Percentiles rank a stretch among this genome's conserved stretches.
phyloP scores from a whole-genome alignment of 2,888 invertebrate genomes.

The Ochropacha duplaris region DNA sequence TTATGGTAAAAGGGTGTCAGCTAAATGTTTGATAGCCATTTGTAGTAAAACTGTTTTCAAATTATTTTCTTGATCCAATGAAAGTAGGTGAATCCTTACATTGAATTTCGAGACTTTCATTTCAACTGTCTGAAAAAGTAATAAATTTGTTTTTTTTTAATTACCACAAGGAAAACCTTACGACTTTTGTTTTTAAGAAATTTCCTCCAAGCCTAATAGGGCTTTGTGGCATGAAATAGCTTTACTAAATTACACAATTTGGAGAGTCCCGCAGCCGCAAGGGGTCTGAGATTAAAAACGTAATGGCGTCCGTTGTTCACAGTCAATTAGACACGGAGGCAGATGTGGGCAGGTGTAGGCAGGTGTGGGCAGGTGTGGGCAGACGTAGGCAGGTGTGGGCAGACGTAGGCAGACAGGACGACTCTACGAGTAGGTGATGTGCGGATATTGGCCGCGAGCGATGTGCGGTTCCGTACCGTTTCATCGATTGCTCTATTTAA shows the following conservation, averaged over 20 bases:
- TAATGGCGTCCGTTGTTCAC: slow-evolving; percentile 1
- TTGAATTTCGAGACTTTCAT: background rate
- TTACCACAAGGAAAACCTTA: background rate
- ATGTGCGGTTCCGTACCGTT: slow-evolving; percentile 13
- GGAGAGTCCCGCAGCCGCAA: background rate
- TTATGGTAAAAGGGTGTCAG: background rate
- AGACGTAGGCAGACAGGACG: too few relatives aligned
- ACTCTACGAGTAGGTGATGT: too few relatives aligned
- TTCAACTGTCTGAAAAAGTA: background rate
- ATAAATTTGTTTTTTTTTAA: background rate
- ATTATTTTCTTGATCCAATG: background rate
- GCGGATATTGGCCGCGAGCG: slow-evolving; percentile 12
- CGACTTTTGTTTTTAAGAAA: background rate
- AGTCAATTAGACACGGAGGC: background rate
- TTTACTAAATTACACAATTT: background rate
- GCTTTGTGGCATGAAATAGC: background rate
- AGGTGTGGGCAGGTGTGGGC: background rate
- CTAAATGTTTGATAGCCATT: background rate
- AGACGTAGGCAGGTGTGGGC: background rate
- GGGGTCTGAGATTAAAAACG: background rate
- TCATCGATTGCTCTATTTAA: slow-evolving; percentile 13
- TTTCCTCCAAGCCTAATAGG: background rate
- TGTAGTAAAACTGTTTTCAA: background rate
- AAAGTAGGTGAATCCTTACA: background rate
- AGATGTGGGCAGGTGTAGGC: background rate